Percentiles rank a stretch among this genome's conserved stretches.
These are phyloP conservation scores for Oasisia sp. DNA, from an alignment of 2,888 invertebrate species.

Conservation along the genomic window DNA sequence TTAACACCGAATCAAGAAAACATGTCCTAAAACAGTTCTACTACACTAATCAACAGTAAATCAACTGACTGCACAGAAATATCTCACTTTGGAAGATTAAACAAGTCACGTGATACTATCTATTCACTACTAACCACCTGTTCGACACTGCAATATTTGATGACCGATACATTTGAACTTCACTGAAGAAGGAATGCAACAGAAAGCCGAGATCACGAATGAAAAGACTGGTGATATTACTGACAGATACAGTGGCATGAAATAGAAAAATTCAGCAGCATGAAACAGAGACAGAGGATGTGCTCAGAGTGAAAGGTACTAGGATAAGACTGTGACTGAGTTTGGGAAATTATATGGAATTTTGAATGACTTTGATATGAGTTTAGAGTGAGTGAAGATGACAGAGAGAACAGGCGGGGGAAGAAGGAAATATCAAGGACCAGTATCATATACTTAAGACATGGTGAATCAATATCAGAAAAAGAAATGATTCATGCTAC, in stretches of 20 bases:
- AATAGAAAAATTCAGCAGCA: not conserved
- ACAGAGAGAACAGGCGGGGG: no score
- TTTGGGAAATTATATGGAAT: no score
- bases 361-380: no score
- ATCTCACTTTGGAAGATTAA: not conserved
- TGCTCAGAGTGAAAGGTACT: no score
- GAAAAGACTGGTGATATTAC: not conserved
- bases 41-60: not conserved
- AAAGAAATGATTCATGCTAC: not conserved
- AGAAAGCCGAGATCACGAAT: not conserved
- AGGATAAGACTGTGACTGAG: no score
- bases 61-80: not conserved
- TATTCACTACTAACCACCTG: not conserved
- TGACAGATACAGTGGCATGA: not conserved
- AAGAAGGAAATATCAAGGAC: no score
- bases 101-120: not conserved
- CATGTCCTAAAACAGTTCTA: not conserved
- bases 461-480: not conserved
- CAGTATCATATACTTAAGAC: not conserved
- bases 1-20: not conserved
- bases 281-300: not conserved
- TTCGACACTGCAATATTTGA: not conserved
- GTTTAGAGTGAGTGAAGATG: no score
- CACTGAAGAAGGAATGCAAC: not conserved
- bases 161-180: not conserved